These are phyloP conservation scores for Cryptoprocta ferox DNA, from an alignment of 2,797 vertebrate species.

Conservation along the genomic window DNA sequence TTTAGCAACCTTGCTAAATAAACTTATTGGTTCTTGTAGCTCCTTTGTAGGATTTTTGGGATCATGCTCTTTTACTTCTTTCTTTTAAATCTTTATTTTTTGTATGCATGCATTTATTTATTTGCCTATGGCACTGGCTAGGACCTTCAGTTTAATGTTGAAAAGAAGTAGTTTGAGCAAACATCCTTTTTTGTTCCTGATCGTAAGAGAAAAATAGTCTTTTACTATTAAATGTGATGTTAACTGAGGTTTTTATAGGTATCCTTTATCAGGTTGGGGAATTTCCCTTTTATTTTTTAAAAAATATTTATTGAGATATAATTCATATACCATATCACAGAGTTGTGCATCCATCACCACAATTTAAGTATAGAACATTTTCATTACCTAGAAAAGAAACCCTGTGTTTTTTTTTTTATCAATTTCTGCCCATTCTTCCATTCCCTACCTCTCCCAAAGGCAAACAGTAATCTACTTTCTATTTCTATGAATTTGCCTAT, in stretches of 20 bases:
- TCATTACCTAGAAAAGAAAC: not conserved
- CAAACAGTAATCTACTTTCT: not conserved
- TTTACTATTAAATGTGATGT: not conserved
- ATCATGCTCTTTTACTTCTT: not conserved
- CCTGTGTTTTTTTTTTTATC: not conserved
- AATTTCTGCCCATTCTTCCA: not conserved
- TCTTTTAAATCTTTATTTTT: not conserved
- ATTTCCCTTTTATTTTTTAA: not conserved
- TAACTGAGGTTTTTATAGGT: not conserved
- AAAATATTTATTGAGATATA: not conserved
- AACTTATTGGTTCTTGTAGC: not conserved
- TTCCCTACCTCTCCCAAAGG: not conserved
- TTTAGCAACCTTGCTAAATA: not conserved
- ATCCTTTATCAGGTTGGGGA: not conserved
- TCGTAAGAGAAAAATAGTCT: not conserved
- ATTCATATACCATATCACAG: not conserved
- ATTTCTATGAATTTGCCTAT: not conserved
- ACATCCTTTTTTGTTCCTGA: not conserved
- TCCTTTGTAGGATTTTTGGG: not conserved
- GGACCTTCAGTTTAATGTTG: not conserved
- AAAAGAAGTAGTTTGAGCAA: not conserved
- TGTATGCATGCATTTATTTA: not conserved
- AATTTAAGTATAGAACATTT: not conserved
- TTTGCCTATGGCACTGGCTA: not conserved
- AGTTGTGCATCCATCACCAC: not conserved